phyloP scores from a whole-genome alignment of 2,113 vertebrate species.

The Catharus minimus region DNA sequence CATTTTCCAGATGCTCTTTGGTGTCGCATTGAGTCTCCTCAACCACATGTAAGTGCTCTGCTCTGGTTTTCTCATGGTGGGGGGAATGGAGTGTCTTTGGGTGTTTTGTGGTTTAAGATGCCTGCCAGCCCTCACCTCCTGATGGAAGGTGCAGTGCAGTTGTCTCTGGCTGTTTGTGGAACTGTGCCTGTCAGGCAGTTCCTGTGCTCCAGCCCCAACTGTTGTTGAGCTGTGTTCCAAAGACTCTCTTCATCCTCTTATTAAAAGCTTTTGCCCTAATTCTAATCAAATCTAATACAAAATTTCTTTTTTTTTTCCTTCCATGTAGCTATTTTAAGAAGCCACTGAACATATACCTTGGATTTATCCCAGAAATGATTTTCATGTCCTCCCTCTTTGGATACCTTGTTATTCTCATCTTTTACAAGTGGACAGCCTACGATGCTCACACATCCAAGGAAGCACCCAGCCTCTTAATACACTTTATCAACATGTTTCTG shows the following conservation, averaged over 20 bases:
- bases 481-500: slow-evolving; percentile 99
- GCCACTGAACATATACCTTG: slow-evolving; percentile 92
- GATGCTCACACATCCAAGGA: slow-evolving; percentile 80
- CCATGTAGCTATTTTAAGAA: slow-evolving; percentile 91
- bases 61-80: not conserved
- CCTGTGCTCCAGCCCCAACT: not conserved
- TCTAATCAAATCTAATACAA: not conserved
- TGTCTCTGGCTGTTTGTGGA: not conserved
- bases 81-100: not conserved
- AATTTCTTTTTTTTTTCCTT: not conserved
- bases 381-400: slow-evolving; percentile 94
- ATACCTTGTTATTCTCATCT: slow-evolving; percentile 91
- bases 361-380: slow-evolving; percentile 95
- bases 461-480: slow-evolving; percentile 94
- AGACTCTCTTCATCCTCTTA: not conserved
- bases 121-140: not conserved
- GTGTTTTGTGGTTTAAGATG: not conserved
- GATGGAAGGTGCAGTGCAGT: not conserved
- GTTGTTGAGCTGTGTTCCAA: not conserved
- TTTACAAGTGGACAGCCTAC: slow-evolving; percentile 93
- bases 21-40: slow-evolving; percentile 89
- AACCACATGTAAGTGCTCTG: slow-evolving; percentile 87
- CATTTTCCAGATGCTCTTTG: slow-evolving; percentile 95
- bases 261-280: not conserved
- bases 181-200: not conserved